Evolutionary conservation across 2,797 vertebrate species (phyloP).

Genomic region (Mycteria americana): DNA sequence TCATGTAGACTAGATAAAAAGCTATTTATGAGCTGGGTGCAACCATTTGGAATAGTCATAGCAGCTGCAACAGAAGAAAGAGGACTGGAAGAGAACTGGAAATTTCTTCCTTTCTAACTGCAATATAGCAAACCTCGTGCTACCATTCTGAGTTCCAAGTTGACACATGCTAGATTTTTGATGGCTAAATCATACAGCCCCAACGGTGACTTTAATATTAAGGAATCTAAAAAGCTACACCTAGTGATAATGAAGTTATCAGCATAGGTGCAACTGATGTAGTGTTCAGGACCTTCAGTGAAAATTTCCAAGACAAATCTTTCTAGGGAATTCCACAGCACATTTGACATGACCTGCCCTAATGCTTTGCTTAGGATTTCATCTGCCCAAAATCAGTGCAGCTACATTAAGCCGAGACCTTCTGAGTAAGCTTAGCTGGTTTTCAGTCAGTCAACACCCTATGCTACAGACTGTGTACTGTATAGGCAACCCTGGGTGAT

Average conservation of each 20-base stretch:
- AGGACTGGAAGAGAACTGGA: neutral
- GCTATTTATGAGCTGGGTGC: neutral
- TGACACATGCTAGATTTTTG: neutral
- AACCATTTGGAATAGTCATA: neutral
- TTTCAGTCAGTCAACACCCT: neutral
- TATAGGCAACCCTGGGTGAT: neutral
- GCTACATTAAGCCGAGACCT: neutral
- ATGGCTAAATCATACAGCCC: neutral
- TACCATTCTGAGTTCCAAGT: neutral
- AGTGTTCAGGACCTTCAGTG: neutral
- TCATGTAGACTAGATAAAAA: neutral
- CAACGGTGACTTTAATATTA: neutral
- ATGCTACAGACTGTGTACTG: neutral
- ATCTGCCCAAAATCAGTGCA: neutral
- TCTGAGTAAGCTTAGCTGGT: neutral
- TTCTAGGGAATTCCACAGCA: neutral
- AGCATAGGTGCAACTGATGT: neutral
- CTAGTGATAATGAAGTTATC: neutral
- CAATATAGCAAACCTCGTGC: neutral
- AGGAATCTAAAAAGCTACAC: neutral
- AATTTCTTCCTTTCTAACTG: neutral
- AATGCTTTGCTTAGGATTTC: neutral
- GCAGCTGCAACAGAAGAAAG: neutral
- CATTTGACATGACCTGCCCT: neutral
- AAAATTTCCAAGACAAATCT: neutral